Conservation (phyloP, 2,113 vertebrate genomes). For the Mellivora capensis region DNA sequence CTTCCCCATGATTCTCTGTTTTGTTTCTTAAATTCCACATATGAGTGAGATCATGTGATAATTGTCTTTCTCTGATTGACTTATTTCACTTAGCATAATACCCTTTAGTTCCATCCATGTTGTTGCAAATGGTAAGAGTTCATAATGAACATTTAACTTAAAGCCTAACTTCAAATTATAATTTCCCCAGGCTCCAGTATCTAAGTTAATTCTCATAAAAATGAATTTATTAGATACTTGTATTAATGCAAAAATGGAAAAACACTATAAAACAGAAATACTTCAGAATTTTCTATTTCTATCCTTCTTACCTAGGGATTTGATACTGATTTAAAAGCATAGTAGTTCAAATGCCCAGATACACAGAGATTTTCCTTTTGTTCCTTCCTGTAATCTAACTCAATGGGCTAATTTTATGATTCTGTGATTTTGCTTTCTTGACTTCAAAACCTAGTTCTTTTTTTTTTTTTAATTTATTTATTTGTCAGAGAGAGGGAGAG, state of each 20-base stretch:
- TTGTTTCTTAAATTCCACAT: no score
- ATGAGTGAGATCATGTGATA: no score
- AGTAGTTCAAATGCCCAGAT: background rate
- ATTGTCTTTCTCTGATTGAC: no score
- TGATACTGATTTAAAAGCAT: background rate
- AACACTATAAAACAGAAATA: background rate
- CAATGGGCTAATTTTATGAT: background rate
- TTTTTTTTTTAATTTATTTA: no score
- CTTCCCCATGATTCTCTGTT: no score
- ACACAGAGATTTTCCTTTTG: slow-evolving; percentile 7
- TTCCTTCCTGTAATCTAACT: background rate
- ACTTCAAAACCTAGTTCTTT: slow-evolving; percentile 11
- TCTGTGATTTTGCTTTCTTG: background rate
- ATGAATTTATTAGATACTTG: background rate
- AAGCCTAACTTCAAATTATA: slow-evolving; percentile 26
- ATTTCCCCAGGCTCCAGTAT: background rate
- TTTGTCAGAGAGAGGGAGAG: no score
- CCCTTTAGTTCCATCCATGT: no score
- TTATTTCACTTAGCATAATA: no score
- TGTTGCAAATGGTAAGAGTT: no score
- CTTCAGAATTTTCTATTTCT: background rate
- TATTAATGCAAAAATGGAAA: background rate
- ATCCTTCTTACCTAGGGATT: background rate
- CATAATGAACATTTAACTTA: background rate
- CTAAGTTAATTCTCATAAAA: background rate